These are phyloP conservation scores for Neria commutata DNA, from an alignment of 2,888 invertebrate species.

Conservation along the genomic window DNA sequence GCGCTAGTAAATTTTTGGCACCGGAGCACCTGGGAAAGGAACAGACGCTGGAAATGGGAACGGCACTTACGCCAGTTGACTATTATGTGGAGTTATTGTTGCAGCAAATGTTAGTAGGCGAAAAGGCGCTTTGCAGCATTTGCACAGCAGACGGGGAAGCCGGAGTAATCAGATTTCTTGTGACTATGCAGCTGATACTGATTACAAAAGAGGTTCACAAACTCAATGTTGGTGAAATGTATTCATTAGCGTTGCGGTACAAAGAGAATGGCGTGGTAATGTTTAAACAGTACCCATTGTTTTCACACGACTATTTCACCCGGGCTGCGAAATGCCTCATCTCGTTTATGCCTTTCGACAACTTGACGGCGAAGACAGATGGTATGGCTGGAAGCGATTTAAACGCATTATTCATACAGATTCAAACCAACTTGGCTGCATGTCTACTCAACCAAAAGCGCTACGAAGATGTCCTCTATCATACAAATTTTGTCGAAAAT, in stretches of 20 bases:
- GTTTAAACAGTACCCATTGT: slow-evolving; percentile 69
- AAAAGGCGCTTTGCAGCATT: slow-evolving; percentile 62
- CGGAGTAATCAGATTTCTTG: slow-evolving; percentile 50
- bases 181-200: slow-evolving; percentile 58
- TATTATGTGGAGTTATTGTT: slow-evolving; percentile 63
- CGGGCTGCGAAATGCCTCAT: slow-evolving; percentile 76
- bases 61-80: slow-evolving; percentile 62
- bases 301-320: slow-evolving; percentile 77
- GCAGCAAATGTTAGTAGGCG: slow-evolving; percentile 62
- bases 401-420: slow-evolving; percentile 67
- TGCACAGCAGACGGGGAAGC: too few relatives aligned
- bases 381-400: slow-evolving; percentile 62
- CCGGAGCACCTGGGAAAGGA: slow-evolving; percentile 5
- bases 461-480: slow-evolving; percentile 69
- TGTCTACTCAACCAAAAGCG: slow-evolving; percentile 76
- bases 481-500: slow-evolving; percentile 65
- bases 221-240: slow-evolving; percentile 60
- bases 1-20: slow-evolving; percentile 43
- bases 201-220: slow-evolving; percentile 62
- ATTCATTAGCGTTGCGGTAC: slow-evolving; percentile 59
- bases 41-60: slow-evolving; percentile 57
- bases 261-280: slow-evolving; percentile 67
- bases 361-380: slow-evolving; percentile 61
- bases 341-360: slow-evolving; percentile 66
- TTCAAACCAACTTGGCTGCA: slow-evolving; percentile 83